These are phyloP conservation scores for Dufourea novaeangliae DNA, from an alignment of 1,140 invertebrate genomes.

Conservation along the genomic window DNA sequence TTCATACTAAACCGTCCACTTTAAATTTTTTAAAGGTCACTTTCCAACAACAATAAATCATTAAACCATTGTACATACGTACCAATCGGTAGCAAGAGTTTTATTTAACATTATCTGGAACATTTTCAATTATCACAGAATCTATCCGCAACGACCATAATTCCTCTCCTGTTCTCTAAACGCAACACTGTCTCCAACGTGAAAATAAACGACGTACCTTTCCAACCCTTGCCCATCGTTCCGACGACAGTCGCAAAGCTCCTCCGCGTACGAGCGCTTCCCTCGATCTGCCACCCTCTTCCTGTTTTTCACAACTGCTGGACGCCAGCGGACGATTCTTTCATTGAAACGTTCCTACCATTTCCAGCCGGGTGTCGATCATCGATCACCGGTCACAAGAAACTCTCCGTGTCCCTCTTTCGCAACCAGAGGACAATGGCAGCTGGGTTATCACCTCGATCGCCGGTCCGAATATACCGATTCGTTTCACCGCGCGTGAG, in stretches of 20 bases:
- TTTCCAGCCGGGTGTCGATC: conserved; percentile 3
- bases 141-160: too few species aligned
- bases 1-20: too few species aligned
- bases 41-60: too few species aligned
- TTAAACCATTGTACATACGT: too few species aligned
- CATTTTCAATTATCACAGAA: too few species aligned
- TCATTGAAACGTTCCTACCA: conserved; percentile 5
- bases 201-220: conserved; percentile 63
- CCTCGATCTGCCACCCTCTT: background rate
- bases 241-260: background rate
- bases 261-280: background rate
- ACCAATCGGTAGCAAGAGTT: too few species aligned
- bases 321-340: background rate
- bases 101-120: too few species aligned
- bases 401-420: background rate
- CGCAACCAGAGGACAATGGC: conserved; percentile 13
- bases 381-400: conserved; percentile 22
- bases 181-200: background rate
- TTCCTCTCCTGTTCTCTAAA: background rate
- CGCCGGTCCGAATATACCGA: background rate
- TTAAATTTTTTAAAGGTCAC: too few species aligned
- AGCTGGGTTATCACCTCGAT: background rate
- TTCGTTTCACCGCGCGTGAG: too few species aligned
- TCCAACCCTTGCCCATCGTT: conserved; percentile 72
- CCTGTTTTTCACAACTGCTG: background rate